Conservation (phyloP, 2,113 vertebrate genomes). For the Syngnathus floridae region DNA sequence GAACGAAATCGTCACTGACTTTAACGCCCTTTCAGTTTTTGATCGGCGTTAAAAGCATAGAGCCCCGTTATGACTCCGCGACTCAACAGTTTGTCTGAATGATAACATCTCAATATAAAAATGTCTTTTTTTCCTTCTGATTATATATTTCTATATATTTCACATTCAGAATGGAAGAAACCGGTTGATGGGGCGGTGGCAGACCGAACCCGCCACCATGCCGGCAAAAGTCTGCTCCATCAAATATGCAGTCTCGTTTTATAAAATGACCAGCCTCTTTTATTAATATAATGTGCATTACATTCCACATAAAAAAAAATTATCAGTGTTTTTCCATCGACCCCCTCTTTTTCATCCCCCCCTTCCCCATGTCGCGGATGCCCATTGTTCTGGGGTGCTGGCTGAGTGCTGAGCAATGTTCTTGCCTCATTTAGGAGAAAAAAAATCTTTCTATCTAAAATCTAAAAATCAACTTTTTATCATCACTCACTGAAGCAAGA, state of each 20-base stretch:
- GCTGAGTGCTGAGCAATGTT: constrained; percentile 35
- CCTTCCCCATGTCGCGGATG: constrained; percentile 43
- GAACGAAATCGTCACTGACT: no score
- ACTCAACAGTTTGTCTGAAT: background rate
- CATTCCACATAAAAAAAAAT: constrained; percentile 2
- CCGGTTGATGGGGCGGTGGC: constrained; percentile 63
- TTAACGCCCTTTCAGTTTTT: background rate
- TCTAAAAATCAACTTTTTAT: constrained; percentile 12
- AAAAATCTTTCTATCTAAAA: background rate
- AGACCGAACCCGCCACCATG: constrained; percentile 25
- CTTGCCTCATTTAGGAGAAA: constrained; percentile 3
- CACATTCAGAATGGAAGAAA: constrained; percentile 2
- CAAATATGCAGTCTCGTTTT: background rate
- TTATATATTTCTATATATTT: background rate
- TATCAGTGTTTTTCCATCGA: constrained; percentile 14
- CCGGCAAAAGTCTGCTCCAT: background rate
- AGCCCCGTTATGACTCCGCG: no score
- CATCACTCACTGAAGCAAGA: background rate
- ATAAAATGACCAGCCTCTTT: background rate
- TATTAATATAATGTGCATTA: background rate
- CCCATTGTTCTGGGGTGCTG: constrained; percentile 67
- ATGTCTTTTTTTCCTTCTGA: background rate
- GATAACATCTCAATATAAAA: background rate
- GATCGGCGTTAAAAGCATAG: background rate
- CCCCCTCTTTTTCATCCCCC: constrained; percentile 11